Base-by-base conservation (phyloP, 2,113 vertebrate species). In the Butorides virescens region DNA sequence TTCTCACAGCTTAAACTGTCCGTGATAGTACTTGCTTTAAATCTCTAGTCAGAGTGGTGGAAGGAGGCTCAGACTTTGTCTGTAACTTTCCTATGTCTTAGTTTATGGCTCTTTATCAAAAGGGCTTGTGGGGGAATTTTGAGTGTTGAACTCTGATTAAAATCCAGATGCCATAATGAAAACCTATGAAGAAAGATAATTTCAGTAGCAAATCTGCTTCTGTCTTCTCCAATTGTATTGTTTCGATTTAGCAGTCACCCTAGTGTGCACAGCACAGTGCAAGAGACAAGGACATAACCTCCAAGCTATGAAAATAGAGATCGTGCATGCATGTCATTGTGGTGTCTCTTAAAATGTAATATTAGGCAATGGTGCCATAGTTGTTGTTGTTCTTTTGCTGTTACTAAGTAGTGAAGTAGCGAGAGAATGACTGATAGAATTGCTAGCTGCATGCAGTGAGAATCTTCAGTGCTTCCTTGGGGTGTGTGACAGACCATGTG, bases 401-500 rank as follows among this genome's bases (percentile, higher is more conserved):
- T 65, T 52, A 30, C 25, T 46, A 14, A 62, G 50, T 78, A 63
- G 17, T 67, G 37, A 79, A 79, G 18, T 30, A 47, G 13, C 14
- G 3, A 86, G 61, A 90, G 58, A 80, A 22, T n/a, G 22, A 74
- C 37, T 29, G 37, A 39, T 13, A 66, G 50, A 66, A 62, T 39
- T 27, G 53, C 27, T 87, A 52, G 12, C 34, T 83, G 59, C n/a
- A 36, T 71, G 20, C 32, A 84, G 12, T 1, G 6, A 65, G 66
- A 82, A 11, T 47, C 66, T 63, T 46, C 23, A 68, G 42, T 19
- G 37, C 27, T 84, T 87, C n/a, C 65, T 26, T 63, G 47, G 34
- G n/a, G 5, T 25, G 3, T 49, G 17, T 74, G 36, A 55, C 16
- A 70, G 59, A 70, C 53, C 0, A 0, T n/a, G 6, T 49, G 19